These are phyloP conservation scores for Onthophagus sagittarius DNA, from an alignment of 2,888 invertebrate genomes.

Conservation along the genomic window DNA sequence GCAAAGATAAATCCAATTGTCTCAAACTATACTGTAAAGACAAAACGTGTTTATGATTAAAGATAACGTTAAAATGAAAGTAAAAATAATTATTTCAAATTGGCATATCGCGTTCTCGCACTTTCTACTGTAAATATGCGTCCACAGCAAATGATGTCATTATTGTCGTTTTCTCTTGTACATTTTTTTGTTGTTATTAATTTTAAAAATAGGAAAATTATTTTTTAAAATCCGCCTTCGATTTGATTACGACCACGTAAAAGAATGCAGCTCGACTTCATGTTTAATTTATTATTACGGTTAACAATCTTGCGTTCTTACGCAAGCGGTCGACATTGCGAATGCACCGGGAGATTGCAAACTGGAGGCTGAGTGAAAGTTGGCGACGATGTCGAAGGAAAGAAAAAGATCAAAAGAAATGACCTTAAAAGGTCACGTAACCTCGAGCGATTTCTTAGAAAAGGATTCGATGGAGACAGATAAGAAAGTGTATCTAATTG, in stretches of 20 bases:
- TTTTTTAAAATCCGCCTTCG: neutral
- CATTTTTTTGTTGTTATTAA: neutral
- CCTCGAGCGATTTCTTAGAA: neutral
- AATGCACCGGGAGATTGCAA: neutral
- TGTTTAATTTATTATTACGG: neutral
- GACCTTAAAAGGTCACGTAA: neutral
- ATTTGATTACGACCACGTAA: neutral
- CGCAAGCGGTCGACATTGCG: neutral
- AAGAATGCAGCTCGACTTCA: neutral
- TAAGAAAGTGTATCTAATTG: neutral
- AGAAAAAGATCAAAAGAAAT: neutral
- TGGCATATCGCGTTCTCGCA: neutral
- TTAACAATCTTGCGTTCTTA: neutral
- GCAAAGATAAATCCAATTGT: slow-evolving; percentile 81
- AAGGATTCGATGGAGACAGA: neutral
- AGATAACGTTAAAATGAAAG: neutral
- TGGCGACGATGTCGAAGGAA: neutral
- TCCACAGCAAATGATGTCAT: neutral
- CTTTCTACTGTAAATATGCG: neutral
- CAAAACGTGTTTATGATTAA: slow-evolving; percentile 27
- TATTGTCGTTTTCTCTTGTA: neutral
- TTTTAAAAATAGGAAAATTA: neutral
- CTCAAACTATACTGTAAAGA: slow-evolving; percentile 78
- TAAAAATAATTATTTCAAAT: neutral
- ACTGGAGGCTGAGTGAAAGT: neutral